Evolutionary conservation across 2,797 vertebrate genomes (phyloP), one percentile per base, ranked within the genome.

Genomic region (Leptatherina wallacei): DNA sequence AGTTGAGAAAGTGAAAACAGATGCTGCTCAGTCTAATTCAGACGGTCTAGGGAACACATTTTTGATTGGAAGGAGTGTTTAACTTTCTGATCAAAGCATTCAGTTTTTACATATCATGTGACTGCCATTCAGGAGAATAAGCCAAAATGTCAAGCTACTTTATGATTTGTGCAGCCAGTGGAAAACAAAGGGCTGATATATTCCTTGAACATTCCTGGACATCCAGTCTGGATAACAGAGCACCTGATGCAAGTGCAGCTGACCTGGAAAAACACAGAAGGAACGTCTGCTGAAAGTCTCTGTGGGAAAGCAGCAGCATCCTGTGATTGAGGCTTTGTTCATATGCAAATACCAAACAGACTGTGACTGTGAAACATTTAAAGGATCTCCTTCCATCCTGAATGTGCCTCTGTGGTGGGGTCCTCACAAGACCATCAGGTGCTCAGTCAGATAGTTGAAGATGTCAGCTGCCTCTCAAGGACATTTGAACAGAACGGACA

Each of bases 401-500:
- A 80, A 75, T 65, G 69, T 58, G 75, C 40, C 65, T 69, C 65
- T 62, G 24, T 54, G 27, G 71, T 63, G 54, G 52, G 62, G 32
- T 61, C 69, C 78, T 77, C 51, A 69, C 68, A 36, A 73, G 57
- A 18, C 47, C 35, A 79, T 75, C 70, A 71, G 73, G 55, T 73
- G 75, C 65, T 66, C 54, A 33, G 57, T 74, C 65, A 68, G 61
- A 61, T 27, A 36, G 62, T 60, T 32, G 3, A 85, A 65, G 54
- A 72, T 65, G 60, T 82, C 73, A 78, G 71, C 69, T 68, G 75
- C 61, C 20, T 59, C 61, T 69, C 49, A 61, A 71, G 78, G 78
- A 82, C 30, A 60, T 77, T 54, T 70, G 57, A 61, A 64, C 30
- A 33, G 67, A 57, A 65, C 61, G 51, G 61, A 59, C 55, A 67